Conservation (phyloP, 2,797 vertebrate species). For the Tadarida brasiliensis region DNA sequence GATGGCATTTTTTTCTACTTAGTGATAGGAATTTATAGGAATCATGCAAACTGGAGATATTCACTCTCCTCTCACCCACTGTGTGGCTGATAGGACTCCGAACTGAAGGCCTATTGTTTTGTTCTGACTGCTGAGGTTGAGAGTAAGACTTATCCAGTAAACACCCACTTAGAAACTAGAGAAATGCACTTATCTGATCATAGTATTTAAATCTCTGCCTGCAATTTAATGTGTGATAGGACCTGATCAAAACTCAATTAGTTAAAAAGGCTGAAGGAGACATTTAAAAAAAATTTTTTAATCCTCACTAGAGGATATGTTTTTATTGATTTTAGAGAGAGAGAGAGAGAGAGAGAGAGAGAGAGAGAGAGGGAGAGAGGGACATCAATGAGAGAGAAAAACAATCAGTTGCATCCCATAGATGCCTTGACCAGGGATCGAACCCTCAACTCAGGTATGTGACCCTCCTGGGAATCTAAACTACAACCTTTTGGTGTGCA, state of each 20-base stretch:
- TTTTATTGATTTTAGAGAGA: not conserved
- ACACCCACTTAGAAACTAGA: slow-evolving; percentile 23
- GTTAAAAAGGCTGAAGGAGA: not conserved
- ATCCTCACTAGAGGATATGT: not conserved
- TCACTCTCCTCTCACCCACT: slow-evolving; percentile 55
- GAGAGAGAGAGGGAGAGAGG: not conserved
- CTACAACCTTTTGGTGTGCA: not conserved
- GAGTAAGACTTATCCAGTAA: slow-evolving; percentile 32
- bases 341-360: not conserved
- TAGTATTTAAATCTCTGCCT: slow-evolving; percentile 2
- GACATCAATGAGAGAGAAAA: not conserved
- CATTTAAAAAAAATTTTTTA: not conserved
- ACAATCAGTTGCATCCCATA: too few relatives aligned
- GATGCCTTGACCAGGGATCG: not conserved
- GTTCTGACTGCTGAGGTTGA: slow-evolving; percentile 52
- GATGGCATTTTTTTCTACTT: slow-evolving; percentile 68
- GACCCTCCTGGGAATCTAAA: not conserved
- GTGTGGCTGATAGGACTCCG: slow-evolving; percentile 67
- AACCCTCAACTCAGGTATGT: not conserved
- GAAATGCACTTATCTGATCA: not conserved
- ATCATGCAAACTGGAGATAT: slow-evolving; percentile 62
- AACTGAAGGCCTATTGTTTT: slow-evolving; percentile 61
- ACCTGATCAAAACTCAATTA: not conserved
- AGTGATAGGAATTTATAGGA: slow-evolving; percentile 75
- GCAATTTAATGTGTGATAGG: not conserved